Conservation (phyloP, 1,140 invertebrate species). For the Drosophila bocqueti region DNA sequence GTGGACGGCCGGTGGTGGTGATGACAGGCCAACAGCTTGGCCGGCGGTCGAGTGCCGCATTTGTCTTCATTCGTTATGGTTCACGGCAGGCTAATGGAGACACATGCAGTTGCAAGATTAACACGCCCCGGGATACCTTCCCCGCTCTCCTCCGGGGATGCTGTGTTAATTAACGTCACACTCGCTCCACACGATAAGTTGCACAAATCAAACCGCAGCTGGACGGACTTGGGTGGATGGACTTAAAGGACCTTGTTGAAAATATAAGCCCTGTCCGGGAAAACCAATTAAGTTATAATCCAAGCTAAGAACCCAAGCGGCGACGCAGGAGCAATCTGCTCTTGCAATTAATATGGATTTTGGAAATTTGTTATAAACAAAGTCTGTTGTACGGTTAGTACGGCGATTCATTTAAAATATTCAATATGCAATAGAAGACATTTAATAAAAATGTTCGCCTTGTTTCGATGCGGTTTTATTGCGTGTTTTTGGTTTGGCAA, state of each 20-base stretch:
- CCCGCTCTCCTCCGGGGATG: constrained; percentile 1
- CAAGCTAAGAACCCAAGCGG: not conserved
- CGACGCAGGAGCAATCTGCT: not conserved
- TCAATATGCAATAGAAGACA: not conserved
- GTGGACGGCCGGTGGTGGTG: not conserved
- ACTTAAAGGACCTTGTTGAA: not conserved
- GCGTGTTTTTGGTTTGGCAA: not conserved
- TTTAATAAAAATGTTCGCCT: not conserved
- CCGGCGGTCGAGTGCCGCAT: constrained; percentile 54
- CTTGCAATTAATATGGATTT: not conserved
- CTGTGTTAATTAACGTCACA: constrained; percentile 52
- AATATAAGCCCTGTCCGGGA: not conserved
- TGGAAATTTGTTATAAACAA: not conserved
- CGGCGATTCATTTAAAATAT: not conserved
- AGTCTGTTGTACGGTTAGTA: not conserved
- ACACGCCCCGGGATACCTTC: constrained; percentile 14
- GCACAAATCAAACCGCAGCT: constrained; percentile 43
- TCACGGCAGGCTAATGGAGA: constrained; percentile 63
- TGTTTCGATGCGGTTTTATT: constrained; percentile 15
- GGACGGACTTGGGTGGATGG: not conserved
- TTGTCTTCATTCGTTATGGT: constrained; percentile 70
- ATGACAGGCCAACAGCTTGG: constrained; percentile 36
- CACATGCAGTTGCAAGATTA: constrained; percentile 58
- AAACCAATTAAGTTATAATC: constrained; percentile 18
- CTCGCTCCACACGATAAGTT: constrained; percentile 20